Base-by-base conservation (phyloP, 2,888 invertebrate species). In the Notodonta ziczac region DNA sequence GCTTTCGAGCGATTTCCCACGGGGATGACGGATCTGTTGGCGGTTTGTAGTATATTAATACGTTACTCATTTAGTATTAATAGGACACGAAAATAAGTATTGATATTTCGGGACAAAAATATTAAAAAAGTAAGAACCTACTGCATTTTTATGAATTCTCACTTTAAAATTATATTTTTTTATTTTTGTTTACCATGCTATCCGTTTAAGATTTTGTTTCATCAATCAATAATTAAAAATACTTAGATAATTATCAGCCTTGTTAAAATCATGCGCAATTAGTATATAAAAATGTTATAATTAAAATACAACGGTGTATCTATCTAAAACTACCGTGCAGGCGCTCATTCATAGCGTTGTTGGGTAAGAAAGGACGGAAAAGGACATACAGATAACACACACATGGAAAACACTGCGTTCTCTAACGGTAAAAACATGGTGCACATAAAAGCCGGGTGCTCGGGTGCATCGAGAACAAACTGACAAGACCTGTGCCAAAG, bases 1-100 rank as follows among this genome's bases (percentile, higher is more conserved):
- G 70, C 97, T 97, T 89, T 97, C 97, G 74, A 97, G 94, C 24
- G 97, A 97, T 89, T 97, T 97, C 56, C 97, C 97, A 75, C 97
- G 95, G 60, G 97, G 97, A 77, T 97, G 96, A 81, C 97, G 95
- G 74, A 97, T 96, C 97, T 97, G 94, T 73, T 85, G 90, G 78
- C 62, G 69, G 48, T 55, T 42, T 40, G 52, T 52, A 32, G 50
- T 53, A 48, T 52, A 50, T 53, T 39, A 44, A 57, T 46, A 13
- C 46, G 46, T 46, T 46, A 46, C 13, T 7, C n/a, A n/a, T 46
- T 46, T 5, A 46, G 13, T n/a, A 46, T 46, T n/a, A 24, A 6
- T 46, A n/a, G 12, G 42, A 42, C n/a, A 44, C 40, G 44, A 24
- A 24, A 1, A 8, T 42, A 10, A 9, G 4, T 46, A 46, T 46